These are phyloP conservation scores for Griposia aprilina DNA, from an alignment of 2,888 invertebrate species.

Conservation along the genomic window DNA sequence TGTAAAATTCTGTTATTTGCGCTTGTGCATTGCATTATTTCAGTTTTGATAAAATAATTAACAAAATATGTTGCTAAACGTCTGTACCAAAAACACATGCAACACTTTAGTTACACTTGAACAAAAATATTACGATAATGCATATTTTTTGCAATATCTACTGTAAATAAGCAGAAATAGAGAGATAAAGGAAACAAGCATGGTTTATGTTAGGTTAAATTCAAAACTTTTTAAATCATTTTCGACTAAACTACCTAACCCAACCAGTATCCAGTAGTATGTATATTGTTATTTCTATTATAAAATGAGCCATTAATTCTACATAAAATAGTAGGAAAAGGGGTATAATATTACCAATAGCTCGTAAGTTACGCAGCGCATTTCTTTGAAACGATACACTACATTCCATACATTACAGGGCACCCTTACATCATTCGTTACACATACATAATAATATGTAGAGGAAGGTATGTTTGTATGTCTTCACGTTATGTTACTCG, in stretches of 20 bases:
- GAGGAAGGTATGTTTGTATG: background rate
- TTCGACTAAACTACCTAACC: too few species aligned
- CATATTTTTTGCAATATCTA: background rate
- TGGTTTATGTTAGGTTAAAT: too few species aligned
- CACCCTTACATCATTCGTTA: conserved; percentile 45
- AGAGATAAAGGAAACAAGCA: too few species aligned
- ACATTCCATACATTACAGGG: conserved; percentile 2
- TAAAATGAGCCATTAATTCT: too few species aligned
- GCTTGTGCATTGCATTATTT: conserved; percentile 11
- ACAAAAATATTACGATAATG: background rate
- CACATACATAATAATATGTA: background rate
- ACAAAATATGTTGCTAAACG: conserved; percentile 29
- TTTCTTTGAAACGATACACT: conserved; percentile 25
- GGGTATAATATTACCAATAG: background rate
- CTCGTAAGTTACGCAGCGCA: conserved; percentile 21
- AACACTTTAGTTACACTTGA: background rate
- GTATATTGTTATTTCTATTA: too few species aligned
- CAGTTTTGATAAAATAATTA: conserved; percentile 24
- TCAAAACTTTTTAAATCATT: too few species aligned
- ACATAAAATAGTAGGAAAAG: too few species aligned
- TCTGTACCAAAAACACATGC: conserved; percentile 8
- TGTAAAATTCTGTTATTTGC: conserved; percentile 20
- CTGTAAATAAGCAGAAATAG: too few species aligned
- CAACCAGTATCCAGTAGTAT: too few species aligned
- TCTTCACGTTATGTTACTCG: conserved; percentile 29